Base-by-base conservation (phyloP, 2,888 invertebrate genomes). In the Byasa hedistus region DNA sequence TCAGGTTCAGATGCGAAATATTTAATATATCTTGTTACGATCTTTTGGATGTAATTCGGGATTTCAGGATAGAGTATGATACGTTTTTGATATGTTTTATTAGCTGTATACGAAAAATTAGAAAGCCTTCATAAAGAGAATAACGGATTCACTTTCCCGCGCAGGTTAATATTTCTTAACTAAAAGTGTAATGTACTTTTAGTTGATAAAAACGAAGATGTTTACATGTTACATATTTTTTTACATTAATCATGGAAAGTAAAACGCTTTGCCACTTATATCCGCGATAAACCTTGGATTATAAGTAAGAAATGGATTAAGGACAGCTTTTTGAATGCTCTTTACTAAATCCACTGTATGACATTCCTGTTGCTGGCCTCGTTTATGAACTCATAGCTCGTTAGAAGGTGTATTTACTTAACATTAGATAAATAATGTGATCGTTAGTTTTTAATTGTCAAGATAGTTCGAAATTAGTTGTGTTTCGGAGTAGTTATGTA, bases 221-320 rank as follows among this genome's bases (percentile, higher is more conserved):
- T 52, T 52, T 52, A 22, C 8, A 7, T 52, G 4, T 51, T 51
- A 51, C 21, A 21, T 5, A 51, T 1, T n/a, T 5, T 15, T 48
- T 48, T 52, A 21, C 52, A 52, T 52, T 52, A 52, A 21, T 52
- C 52, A 52, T 52, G 52, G 3, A 52, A 52, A 3, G 19, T 52
- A 52, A 44, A 44, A 19, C 19, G 17, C 52, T 21, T 52, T 52
- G 19, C 21, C 21, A 21, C 8, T 52, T 55, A 10, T 12, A 59
- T 61, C 24, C 15, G 21, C 19, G 22, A 19, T 5, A 15, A 27
- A 27, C 63, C 22, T 63, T 51, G 63, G 23, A 22, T 32, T 21
- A n/a, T 54, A 36, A 48, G 4, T 44, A 21, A 63, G 57, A 63
- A 63, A 57, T 63, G 48, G 62, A 48, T 19, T 63, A 57, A 51